Evolutionary conservation across 2,113 vertebrate genomes (phyloP).

Genomic region (Nicator chloris): DNA sequence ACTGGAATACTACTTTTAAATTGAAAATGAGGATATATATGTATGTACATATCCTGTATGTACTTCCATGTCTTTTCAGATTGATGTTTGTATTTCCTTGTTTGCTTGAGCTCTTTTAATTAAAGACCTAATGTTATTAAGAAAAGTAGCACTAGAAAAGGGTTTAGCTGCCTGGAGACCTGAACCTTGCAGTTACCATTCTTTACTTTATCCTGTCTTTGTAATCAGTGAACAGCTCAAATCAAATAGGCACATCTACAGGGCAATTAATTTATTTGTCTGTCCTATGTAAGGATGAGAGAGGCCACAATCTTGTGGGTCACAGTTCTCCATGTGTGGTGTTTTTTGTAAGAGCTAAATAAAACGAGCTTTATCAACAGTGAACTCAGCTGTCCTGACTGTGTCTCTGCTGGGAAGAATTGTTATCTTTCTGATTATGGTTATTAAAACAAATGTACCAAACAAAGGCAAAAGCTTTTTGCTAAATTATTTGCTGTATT

Average conservation of each 20-base stretch:
- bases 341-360: not conserved
- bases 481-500: not conserved
- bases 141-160: not conserved
- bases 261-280: not conserved
- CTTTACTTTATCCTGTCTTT: not conserved
- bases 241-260: not conserved
- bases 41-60: not conserved
- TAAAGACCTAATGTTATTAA: not conserved
- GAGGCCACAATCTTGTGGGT: not conserved
- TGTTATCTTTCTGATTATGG: not conserved
- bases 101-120: not conserved
- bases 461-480: not conserved
- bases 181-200: not conserved
- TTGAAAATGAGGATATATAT: not conserved
- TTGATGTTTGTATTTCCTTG: not conserved
- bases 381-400: not conserved
- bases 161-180: not conserved
- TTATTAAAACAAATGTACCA: not conserved
- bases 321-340: fast-evolving
- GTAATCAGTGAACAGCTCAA: not conserved
- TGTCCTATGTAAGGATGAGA: not conserved
- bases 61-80: not conserved
- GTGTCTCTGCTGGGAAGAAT: not conserved
- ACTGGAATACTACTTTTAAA: not conserved
- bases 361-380: not conserved